Conservation (phyloP, 2,113 vertebrate genomes). For the Ptilonorhynchus violaceus region DNA sequence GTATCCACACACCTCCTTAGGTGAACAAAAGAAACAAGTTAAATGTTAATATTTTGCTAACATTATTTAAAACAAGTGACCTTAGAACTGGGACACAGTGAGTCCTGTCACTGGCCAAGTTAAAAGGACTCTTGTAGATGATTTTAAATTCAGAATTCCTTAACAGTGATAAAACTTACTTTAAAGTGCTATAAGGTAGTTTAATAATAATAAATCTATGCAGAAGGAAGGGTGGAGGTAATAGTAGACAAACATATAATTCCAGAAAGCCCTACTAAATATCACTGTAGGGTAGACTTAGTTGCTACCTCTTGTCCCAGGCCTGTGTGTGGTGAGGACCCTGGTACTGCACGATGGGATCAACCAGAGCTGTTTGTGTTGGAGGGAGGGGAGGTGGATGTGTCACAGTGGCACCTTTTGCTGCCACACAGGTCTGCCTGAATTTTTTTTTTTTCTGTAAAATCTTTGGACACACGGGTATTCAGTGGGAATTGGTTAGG, state of each 20-base stretch:
- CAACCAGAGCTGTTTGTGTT: background rate
- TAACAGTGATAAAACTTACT: background rate
- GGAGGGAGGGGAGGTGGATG: background rate
- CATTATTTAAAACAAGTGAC: background rate
- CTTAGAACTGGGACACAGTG: background rate
- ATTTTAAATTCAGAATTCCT: background rate
- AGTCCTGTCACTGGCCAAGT: background rate
- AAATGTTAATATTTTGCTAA: background rate
- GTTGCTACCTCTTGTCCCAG: background rate
- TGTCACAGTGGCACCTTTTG: background rate
- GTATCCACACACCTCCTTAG: background rate
- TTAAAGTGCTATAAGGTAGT: background rate
- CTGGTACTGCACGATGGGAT: fast-evolving
- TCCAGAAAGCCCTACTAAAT: background rate
- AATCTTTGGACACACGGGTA: background rate
- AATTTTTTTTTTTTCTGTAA: background rate
- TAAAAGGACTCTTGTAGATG: background rate
- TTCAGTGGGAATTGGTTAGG: background rate
- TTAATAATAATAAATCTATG: background rate
- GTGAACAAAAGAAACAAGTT: background rate
- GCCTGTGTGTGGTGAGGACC: background rate
- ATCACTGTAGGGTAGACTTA: too few species aligned
- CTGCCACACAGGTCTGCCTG: background rate
- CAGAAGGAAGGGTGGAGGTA: background rate
- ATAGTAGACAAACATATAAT: background rate